phyloP scores from a whole-genome alignment of 2,888 invertebrate genomes.

The Chloromyia formosa region DNA sequence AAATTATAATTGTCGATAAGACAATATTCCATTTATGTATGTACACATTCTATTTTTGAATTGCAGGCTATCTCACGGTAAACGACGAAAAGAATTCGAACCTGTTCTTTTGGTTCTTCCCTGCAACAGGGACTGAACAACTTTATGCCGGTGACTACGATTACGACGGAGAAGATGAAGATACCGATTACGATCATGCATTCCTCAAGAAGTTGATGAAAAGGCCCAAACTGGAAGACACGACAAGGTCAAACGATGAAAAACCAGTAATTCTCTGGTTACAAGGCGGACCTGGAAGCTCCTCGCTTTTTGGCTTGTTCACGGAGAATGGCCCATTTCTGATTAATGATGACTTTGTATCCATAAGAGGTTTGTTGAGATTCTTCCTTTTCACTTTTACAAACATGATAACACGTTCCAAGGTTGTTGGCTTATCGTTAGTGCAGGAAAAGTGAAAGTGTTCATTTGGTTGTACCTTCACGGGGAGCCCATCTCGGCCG shows the following conservation, averaged over 20 bases:
- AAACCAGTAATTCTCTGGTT: slow-evolving; percentile 70
- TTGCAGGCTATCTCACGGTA: slow-evolving; percentile 73
- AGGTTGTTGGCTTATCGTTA: slow-evolving; percentile 17
- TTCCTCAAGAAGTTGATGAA: slow-evolving; percentile 73
- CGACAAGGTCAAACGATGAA: slow-evolving; percentile 62
- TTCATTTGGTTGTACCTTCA: too few relatives aligned
- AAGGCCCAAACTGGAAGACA: slow-evolving; percentile 64
- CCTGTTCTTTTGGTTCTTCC: slow-evolving; percentile 88
- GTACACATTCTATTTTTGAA: background rate
- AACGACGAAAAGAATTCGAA: slow-evolving; percentile 77
- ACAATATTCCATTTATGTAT: too few relatives aligned
- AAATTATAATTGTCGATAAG: too few relatives aligned
- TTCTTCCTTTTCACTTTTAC: too few relatives aligned
- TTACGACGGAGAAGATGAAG: slow-evolving; percentile 64
- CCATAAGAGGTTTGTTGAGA: slow-evolving; percentile 47
- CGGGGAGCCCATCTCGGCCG: too few relatives aligned
- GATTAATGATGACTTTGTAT: slow-evolving; percentile 64
- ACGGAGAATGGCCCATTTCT: slow-evolving; percentile 73
- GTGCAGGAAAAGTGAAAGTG: slow-evolving; percentile 18
- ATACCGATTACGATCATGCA: slow-evolving; percentile 56
- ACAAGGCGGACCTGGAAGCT: slow-evolving; percentile 70
- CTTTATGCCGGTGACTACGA: slow-evolving; percentile 65
- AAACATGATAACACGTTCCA: background rate
- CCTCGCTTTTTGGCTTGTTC: slow-evolving; percentile 69
- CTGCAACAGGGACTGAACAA: slow-evolving; percentile 63